phyloP scores from a whole-genome alignment of 2,113 vertebrate species.

The Gallinago paraguaiae region DNA sequence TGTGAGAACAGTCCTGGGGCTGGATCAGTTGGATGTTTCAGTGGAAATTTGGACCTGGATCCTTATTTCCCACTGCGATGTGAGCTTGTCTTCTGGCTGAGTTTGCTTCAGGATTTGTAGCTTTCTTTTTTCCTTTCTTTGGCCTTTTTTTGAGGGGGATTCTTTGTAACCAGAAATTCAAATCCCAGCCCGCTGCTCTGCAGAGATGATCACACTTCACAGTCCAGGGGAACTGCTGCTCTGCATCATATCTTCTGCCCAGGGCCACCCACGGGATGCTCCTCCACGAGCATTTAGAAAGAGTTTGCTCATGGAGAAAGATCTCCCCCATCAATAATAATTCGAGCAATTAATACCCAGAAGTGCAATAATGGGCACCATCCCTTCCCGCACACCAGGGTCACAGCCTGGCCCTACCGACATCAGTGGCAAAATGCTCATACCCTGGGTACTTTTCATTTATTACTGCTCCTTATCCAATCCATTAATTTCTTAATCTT shows the following conservation, averaged over 20 bases:
- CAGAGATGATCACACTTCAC: neutral
- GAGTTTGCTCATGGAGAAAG: neutral
- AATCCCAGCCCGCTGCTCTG: neutral
- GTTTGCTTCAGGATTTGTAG: neutral
- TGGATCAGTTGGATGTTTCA: neutral
- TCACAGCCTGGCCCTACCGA: neutral
- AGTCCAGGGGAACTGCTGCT: neutral
- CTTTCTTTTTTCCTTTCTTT: neutral
- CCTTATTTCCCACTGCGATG: neutral
- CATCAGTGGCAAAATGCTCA: neutral
- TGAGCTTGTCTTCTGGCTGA: neutral
- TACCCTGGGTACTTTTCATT: neutral
- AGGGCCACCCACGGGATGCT: neutral
- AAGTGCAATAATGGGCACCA: neutral
- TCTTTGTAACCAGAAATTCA: neutral
- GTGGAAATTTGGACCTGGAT: conserved; percentile 7
- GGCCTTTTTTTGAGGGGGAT: neutral
- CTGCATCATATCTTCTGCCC: neutral
- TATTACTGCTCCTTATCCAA: neutral
- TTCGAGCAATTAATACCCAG: neutral
- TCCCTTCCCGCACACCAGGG: neutral
- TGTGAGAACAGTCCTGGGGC: neutral
- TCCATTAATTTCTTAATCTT: neutral
- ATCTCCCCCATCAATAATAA: neutral
- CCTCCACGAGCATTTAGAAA: rapidly evolving